A percentile compares a stretch with the other conserved stretches of the same genome.
Conservation (phyloP, 2,113 vertebrate genomes). For the Ovis aries region ARS-UI_Ramb_v3.0 NC_056054.1:124775001-124775500, state of each 20-base stretch:
- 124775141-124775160: not conserved
- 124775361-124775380: not conserved
- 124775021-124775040: too few relatives aligned
- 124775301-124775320: not conserved
- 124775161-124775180: not conserved
- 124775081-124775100: not conserved
- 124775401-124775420: not conserved
- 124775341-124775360: not conserved
- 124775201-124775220: not conserved
- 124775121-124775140: not conserved
- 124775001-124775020: not conserved
- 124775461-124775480: not conserved
- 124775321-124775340: not conserved
- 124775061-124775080: not conserved
- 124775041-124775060: not conserved
- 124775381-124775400: not conserved
- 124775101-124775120: rapidly evolving
- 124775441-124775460: not conserved
- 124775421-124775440: not conserved
- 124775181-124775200: not conserved
- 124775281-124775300: not conserved
- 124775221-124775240: rapidly evolving
- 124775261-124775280: rapidly evolving
- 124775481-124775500: not conserved
- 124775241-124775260: rapidly evolving